Percentiles rank a stretch among this genome's conserved stretches.
Evolutionary conservation across 2,113 vertebrate species (phyloP).

Genomic region (Clinocottus analis): DNA sequence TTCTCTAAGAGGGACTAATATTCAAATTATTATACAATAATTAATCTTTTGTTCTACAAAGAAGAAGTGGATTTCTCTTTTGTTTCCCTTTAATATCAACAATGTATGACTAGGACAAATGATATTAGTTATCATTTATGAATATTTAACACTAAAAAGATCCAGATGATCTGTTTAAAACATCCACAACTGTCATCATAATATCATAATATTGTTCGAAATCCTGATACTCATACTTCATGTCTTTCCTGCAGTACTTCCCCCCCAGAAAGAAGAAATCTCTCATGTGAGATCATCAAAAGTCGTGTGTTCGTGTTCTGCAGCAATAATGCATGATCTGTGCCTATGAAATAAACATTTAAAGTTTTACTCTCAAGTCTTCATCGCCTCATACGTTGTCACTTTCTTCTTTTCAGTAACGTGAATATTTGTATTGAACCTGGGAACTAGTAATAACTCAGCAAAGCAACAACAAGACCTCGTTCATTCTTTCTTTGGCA

Average conservation of each 20-base stretch:
- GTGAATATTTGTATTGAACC: neutral
- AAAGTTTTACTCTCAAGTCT: neutral
- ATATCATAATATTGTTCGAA: neutral
- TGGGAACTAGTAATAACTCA: neutral
- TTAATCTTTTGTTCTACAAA: neutral
- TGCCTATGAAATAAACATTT: neutral
- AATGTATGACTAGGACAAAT: neutral
- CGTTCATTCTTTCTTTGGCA: conserved; percentile 37
- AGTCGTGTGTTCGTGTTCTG: too few species aligned
- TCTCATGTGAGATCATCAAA: neutral
- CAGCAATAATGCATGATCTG: too few species aligned
- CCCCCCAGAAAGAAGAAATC: neutral
- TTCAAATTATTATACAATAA: neutral
- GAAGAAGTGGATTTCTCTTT: neutral
- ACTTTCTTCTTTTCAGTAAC: neutral
- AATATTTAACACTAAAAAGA: neutral
- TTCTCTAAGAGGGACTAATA: neutral
- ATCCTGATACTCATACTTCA: neutral
- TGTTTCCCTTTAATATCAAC: neutral
- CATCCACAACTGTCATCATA: neutral
- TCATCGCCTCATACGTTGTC: neutral
- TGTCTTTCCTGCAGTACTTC: neutral
- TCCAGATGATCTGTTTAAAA: neutral
- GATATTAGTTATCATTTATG: neutral
- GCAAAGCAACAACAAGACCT: neutral